These are phyloP conservation scores for Macrobrachium nipponense DNA, from an alignment of 1,140 invertebrate species.

Conservation along the genomic window DNA sequence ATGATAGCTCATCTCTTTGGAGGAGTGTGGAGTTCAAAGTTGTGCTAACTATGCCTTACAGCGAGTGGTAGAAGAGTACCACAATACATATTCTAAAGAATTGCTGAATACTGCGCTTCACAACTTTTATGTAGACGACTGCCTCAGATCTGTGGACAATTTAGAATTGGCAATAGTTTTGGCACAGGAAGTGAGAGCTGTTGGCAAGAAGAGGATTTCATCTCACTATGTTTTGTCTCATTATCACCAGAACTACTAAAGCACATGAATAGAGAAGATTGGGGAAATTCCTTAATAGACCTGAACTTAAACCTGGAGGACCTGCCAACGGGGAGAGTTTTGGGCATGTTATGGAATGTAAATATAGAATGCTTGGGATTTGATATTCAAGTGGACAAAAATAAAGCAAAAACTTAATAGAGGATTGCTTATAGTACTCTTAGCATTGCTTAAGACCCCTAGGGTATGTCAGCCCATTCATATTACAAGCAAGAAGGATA, in stretches of 20 bases:
- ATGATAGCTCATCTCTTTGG: slow-evolving; percentile 20
- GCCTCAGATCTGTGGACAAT: not conserved
- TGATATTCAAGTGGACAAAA: not conserved
- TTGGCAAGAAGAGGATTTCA: slow-evolving; percentile 11
- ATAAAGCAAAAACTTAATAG: not conserved
- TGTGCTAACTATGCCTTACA: slow-evolving; percentile 19
- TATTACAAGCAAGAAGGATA: too few species aligned
- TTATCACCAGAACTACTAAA: not conserved
- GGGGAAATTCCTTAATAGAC: not conserved
- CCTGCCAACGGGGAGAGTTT: not conserved
- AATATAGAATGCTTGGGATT: not conserved
- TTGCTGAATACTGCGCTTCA: not conserved
- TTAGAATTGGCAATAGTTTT: not conserved
- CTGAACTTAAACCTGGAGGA: not conserved
- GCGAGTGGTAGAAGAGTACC: not conserved
- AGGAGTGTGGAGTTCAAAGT: not conserved
- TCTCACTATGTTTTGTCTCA: not conserved
- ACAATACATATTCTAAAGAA: not conserved
- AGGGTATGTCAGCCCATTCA: not conserved
- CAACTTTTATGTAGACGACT: slow-evolving; percentile 17
- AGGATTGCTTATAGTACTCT: not conserved
- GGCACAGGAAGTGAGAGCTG: not conserved
- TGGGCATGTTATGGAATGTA: not conserved
- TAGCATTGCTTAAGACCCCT: slow-evolving; percentile 7
- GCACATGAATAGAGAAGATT: not conserved